Conservation (phyloP, 2,888 invertebrate genomes). For the Luperina nickerlii region DNA sequence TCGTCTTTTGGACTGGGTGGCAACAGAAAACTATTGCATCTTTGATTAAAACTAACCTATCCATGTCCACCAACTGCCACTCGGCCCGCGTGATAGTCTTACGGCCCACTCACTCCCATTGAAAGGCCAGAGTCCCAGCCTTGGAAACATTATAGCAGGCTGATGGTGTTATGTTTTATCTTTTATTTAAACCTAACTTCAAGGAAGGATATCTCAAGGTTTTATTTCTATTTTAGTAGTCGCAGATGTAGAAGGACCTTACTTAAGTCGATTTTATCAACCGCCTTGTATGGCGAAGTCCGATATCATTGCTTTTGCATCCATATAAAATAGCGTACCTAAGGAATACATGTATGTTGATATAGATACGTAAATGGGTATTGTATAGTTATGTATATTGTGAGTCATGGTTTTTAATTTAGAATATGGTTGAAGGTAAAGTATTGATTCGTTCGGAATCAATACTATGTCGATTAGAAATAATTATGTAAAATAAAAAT, state of each 20-base stretch:
- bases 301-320: slow-evolving; percentile 47
- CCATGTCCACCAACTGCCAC: neutral
- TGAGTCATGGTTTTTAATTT: slow-evolving; percentile 41
- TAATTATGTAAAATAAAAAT: neutral
- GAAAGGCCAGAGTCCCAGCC: neutral
- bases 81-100: neutral
- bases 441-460: too few species aligned
- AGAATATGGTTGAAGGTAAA: slow-evolving; percentile 12
- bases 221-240: slow-evolving; percentile 20
- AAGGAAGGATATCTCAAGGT: slow-evolving; percentile 11
- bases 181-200: neutral
- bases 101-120: neutral
- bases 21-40: neutral
- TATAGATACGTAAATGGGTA: slow-evolving; percentile 5
- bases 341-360: slow-evolving; percentile 38
- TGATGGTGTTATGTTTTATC: neutral
- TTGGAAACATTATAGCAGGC: neutral
- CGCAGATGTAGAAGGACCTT: slow-evolving; percentile 42
- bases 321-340: slow-evolving; percentile 48
- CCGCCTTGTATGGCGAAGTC: slow-evolving; percentile 39
- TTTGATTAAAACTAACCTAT: neutral
- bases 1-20: neutral
- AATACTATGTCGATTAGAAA: neutral
- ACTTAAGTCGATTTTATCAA: slow-evolving; percentile 47
- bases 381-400: neutral